Conservation (phyloP, 2,888 invertebrate species). For the Acleris sparsana region DNA sequence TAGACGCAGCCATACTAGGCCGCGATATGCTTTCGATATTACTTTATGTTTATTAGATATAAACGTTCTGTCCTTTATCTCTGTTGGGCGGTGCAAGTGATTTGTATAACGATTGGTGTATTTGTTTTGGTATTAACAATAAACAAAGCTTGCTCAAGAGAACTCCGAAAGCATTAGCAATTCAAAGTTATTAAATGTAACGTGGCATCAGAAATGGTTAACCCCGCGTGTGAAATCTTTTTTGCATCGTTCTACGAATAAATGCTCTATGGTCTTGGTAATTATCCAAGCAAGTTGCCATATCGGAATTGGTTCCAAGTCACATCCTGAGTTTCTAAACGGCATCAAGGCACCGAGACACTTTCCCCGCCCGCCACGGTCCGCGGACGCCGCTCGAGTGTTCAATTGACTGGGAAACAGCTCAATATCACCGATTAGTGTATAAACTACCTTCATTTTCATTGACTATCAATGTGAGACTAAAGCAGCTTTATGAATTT, state of each 20-base stretch:
- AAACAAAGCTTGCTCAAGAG: too few species aligned
- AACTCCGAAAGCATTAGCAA: too few species aligned
- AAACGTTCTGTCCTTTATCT: too few species aligned
- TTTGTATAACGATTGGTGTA: too few species aligned
- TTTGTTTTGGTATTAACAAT: too few species aligned
- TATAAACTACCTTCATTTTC: slow-evolving; percentile 33
- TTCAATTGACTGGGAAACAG: slow-evolving; percentile 39
- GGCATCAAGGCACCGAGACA: slow-evolving; percentile 36
- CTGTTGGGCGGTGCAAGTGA: too few species aligned
- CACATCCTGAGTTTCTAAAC: slow-evolving; percentile 46
- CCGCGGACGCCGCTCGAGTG: slow-evolving; percentile 24
- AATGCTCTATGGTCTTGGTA: slow-evolving; percentile 10
- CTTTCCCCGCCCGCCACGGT: slow-evolving; percentile 43
- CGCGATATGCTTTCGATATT: too few species aligned
- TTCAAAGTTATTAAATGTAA: too few species aligned
- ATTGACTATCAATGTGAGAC: slow-evolving; percentile 12
- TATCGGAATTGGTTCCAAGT: slow-evolving; percentile 31
- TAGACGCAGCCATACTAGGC: too few species aligned
- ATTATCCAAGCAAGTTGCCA: slow-evolving; percentile 27
- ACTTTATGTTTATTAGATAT: too few species aligned
- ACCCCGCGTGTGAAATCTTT: slow-evolving; percentile 7
- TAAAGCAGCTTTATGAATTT: not conserved
- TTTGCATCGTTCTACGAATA: not conserved
- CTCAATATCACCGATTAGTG: slow-evolving; percentile 21
- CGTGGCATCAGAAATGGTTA: too few species aligned